Percentiles rank a stretch among this genome's conserved stretches.
phyloP scores from a whole-genome alignment of 2,888 invertebrate species.

The Ctena decussata region DNA sequence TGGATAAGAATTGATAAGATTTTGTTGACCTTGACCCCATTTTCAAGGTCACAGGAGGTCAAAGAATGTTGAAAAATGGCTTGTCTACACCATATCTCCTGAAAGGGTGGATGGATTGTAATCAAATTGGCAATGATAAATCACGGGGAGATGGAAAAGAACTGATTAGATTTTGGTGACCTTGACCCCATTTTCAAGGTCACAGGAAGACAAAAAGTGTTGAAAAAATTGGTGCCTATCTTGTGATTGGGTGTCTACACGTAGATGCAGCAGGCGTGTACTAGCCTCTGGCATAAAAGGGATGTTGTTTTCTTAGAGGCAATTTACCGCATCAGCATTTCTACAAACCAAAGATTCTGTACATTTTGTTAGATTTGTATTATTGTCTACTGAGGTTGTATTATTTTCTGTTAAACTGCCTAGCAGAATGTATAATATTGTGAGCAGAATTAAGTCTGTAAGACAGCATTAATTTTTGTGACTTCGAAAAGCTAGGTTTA shows the following conservation, averaged over 20 bases:
- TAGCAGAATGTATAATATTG: not conserved
- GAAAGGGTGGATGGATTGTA: no score
- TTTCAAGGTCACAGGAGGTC: no score
- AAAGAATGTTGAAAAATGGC: no score
- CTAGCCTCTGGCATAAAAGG: not conserved
- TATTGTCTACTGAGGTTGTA: not conserved
- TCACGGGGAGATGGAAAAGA: no score
- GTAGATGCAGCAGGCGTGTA: not conserved
- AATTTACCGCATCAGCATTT: slow-evolving; percentile 45
- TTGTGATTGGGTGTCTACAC: no score
- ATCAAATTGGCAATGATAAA: no score
- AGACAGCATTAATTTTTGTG: not conserved
- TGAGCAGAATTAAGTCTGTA: not conserved
- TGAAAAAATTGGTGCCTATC: no score
- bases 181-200: no score
- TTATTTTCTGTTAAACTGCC: not conserved
- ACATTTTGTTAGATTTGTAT: not conserved
- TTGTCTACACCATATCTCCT: no score
- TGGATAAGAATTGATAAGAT: no score
- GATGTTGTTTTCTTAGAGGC: not conserved
- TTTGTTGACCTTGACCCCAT: no score
- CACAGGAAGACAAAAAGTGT: not conserved
- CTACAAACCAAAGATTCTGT: not conserved
- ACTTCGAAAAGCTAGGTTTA: not conserved
- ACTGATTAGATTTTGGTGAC: no score